phyloP scores from a whole-genome alignment of 2,113 vertebrate genomes.

The Coracopsis vasa region DNA sequence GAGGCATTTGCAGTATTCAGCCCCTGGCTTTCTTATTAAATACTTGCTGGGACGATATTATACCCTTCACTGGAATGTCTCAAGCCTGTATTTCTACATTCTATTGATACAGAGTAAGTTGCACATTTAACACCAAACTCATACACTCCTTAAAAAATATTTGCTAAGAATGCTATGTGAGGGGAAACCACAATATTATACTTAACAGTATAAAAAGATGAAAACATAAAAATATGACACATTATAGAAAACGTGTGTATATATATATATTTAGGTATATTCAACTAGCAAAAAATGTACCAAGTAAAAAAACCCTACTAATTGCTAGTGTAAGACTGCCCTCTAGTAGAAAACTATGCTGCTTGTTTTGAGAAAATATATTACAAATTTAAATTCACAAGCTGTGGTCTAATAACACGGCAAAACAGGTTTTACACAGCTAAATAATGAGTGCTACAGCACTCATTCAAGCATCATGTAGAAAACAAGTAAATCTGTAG shows the following conservation, averaged over 20 bases:
- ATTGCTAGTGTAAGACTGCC: constrained; percentile 52
- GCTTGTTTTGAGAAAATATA: background rate
- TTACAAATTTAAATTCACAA: background rate
- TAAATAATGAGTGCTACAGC: background rate
- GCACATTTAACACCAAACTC: background rate
- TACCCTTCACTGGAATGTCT: background rate
- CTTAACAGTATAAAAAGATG: background rate
- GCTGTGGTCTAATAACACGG: background rate
- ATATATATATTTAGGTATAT: background rate
- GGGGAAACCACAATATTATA: background rate
- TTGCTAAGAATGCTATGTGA: background rate
- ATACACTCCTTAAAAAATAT: background rate
- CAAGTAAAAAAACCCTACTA: background rate
- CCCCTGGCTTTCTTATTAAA: background rate
- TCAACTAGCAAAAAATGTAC: background rate
- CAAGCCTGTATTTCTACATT: background rate
- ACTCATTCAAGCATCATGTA: background rate
- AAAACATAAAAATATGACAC: background rate
- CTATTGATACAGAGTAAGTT: background rate
- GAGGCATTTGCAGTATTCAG: background rate
- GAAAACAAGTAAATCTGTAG: background rate
- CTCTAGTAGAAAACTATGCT: constrained; percentile 35
- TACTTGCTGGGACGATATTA: background rate
- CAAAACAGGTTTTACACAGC: background rate
- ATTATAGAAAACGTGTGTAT: background rate